Conservation (phyloP, 2,888 invertebrate genomes). For the Macrophya annulata region DNA sequence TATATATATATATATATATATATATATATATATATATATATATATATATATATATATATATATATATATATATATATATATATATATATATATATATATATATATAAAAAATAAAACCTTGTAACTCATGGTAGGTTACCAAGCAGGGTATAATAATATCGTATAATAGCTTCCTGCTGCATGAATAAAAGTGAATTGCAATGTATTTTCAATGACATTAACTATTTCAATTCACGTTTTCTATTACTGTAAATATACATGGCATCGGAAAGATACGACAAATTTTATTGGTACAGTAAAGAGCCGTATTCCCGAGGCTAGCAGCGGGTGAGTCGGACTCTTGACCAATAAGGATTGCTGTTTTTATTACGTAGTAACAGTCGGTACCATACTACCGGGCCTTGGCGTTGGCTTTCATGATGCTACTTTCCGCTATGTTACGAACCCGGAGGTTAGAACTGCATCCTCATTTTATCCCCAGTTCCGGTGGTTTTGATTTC, state of each 20-base stretch:
- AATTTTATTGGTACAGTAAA: constrained; percentile 20
- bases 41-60: no score
- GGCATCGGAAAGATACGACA: background rate
- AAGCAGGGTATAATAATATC: background rate
- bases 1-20: no score
- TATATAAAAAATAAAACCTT: background rate
- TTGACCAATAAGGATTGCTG: constrained; percentile 25
- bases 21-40: no score
- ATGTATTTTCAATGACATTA: background rate
- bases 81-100: no score
- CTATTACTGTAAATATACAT: background rate
- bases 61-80: no score
- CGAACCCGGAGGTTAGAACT: background rate
- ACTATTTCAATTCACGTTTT: background rate
- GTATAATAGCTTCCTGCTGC: background rate
- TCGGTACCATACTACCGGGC: constrained; percentile 15
- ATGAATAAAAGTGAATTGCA: background rate
- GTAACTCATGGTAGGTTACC: background rate
- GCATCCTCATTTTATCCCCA: constrained; percentile 17
- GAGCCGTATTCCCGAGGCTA: background rate
- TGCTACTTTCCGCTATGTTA: constrained; percentile 9
- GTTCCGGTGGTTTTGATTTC: background rate
- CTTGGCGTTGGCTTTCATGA: background rate
- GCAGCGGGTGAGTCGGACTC: background rate
- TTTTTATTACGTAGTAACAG: constrained; percentile 38